Conservation (phyloP, 1,140 invertebrate species). For the Bathynomus jamesi region DNA sequence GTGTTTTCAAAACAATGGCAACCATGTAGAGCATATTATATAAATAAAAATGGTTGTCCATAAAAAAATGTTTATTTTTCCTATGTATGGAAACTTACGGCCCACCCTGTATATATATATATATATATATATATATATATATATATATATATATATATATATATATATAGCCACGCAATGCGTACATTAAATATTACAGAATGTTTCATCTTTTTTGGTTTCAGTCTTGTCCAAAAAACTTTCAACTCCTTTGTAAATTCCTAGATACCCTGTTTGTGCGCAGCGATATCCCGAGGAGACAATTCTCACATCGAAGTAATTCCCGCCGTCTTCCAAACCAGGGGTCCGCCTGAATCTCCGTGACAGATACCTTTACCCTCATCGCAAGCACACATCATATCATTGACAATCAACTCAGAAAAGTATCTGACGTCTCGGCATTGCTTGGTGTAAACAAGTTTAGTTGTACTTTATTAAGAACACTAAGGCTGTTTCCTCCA, state of each 20-base stretch:
- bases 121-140: too few relatives aligned
- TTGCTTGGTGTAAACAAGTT: slow-evolving; percentile 47
- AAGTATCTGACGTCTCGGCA: slow-evolving; percentile 33
- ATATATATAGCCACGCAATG: too few relatives aligned
- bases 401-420: slow-evolving; percentile 20
- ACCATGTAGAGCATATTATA: too few relatives aligned
- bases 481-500: slow-evolving; percentile 51
- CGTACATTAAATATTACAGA: too few relatives aligned
- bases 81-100: too few relatives aligned
- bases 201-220: slow-evolving; percentile 16
- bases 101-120: too few relatives aligned
- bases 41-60: too few relatives aligned
- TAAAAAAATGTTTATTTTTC: too few relatives aligned
- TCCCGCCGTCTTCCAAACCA: slow-evolving; percentile 45
- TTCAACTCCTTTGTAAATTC: slow-evolving; percentile 44
- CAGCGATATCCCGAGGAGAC: slow-evolving; percentile 46
- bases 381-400: slow-evolving; percentile 32
- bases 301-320: slow-evolving; percentile 45
- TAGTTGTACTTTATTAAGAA: slow-evolving; percentile 52
- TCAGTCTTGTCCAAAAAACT: slow-evolving; percentile 44
- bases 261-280: slow-evolving; percentile 42
- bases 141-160: too few relatives aligned
- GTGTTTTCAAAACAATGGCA: too few relatives aligned
- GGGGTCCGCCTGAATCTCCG: slow-evolving; percentile 58
- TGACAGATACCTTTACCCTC: slow-evolving; percentile 27